Conservation (phyloP, 2,113 vertebrate species). For the Myotis yumanensis region DNA sequence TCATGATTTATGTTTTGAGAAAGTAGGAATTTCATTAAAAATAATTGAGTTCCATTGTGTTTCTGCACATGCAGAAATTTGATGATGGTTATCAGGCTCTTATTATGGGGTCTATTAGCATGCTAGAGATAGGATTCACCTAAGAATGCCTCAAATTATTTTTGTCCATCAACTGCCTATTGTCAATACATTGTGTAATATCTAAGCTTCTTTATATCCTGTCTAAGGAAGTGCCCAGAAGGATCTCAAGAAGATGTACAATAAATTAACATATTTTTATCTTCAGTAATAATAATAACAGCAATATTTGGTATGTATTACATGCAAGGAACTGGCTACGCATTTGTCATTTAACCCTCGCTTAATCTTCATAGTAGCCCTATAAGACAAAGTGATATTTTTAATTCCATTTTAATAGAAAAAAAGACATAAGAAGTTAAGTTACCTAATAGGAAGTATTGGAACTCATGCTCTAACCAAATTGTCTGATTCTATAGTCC, state of each 20-base stretch:
- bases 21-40: conserved; percentile 55
- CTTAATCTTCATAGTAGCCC: neutral
- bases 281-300: neutral
- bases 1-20: conserved; percentile 52
- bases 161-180: neutral
- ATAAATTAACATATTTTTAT: neutral
- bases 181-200: neutral
- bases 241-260: neutral
- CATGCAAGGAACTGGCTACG: neutral
- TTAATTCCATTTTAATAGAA: neutral
- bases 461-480: neutral
- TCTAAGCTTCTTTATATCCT: neutral
- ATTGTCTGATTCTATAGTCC: neutral
- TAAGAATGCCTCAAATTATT: neutral
- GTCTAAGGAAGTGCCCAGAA: neutral
- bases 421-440: neutral
- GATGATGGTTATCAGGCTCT: neutral
- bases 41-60: neutral
- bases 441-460: neutral
- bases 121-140: neutral
- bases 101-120: neutral
- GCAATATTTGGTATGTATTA: neutral
- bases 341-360: neutral
- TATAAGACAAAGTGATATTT: neutral
- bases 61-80: conserved; percentile 39